These are phyloP conservation scores for Epirrhoe tristata DNA, from an alignment of 2,888 invertebrate species.

Conservation along the genomic window DNA sequence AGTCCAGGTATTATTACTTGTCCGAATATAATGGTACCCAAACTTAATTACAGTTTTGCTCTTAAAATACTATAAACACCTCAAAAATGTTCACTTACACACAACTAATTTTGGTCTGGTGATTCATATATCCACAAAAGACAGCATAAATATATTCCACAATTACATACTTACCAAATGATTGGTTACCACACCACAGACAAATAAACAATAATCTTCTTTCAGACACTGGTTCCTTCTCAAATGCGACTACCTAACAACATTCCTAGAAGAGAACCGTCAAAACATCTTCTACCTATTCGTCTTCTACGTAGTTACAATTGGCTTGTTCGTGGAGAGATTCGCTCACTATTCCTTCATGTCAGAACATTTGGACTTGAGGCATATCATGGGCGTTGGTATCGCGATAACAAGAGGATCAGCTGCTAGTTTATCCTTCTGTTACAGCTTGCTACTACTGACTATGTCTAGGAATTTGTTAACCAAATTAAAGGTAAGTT, in stretches of 20 bases:
- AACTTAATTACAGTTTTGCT: no score
- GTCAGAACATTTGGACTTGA: conserved; percentile 97
- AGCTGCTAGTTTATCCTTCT: conserved; percentile 97
- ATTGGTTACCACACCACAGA: neutral
- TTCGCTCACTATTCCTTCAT: conserved; percentile 98
- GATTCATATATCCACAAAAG: no score
- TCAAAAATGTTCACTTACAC: no score
- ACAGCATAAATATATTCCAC: no score
- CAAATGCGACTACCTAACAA: conserved; percentile 94
- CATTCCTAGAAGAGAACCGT: conserved; percentile 97
- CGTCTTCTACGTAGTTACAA: conserved; percentile 97
- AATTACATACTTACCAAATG: neutral
- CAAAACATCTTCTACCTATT: conserved; percentile 98
- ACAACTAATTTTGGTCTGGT: no score
- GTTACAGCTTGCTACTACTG: conserved; percentile 94
- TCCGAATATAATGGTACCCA: neutral
- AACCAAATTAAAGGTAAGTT: conserved; percentile 92
- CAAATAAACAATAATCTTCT: neutral
- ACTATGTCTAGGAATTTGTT: conserved; percentile 97
- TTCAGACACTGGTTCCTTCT: conserved; percentile 89
- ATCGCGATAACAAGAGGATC: conserved; percentile 98
- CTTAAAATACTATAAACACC: no score
- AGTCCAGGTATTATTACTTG: conserved; percentile 68
- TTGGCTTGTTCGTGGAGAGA: conserved; percentile 96
- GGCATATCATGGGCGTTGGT: conserved; percentile 98